phyloP scores from a whole-genome alignment of 1,140 invertebrate genomes.

The Calliphora vicina region DNA sequence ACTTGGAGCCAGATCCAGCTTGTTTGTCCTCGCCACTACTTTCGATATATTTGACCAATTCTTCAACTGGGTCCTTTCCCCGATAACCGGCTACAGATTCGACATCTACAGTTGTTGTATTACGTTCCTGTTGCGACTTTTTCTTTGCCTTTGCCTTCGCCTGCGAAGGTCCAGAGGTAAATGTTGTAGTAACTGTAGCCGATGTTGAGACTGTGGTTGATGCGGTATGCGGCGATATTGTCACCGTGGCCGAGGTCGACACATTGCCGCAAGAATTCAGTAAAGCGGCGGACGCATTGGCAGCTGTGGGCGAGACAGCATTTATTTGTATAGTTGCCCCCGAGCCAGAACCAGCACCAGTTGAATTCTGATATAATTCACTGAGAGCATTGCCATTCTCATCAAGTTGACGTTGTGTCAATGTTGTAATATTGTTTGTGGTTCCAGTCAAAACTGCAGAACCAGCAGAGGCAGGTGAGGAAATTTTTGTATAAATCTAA shows the following conservation, averaged over 20 bases:
- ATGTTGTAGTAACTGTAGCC: conserved; percentile 48
- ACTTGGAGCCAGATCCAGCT: conserved; percentile 26
- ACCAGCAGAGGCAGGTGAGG: conserved; percentile 3
- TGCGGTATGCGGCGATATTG: conserved; percentile 33
- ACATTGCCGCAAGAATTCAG: conserved; percentile 22
- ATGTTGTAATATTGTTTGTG: conserved; percentile 6
- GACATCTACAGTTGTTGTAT: conserved; percentile 68
- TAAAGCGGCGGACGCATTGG: neutral
- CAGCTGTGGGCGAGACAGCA: conserved; percentile 19
- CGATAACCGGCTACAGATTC: conserved; percentile 69
- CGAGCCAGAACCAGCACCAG: neutral
- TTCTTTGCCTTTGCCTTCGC: conserved; percentile 49
- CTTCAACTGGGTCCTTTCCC: conserved; percentile 67
- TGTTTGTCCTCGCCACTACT: conserved; percentile 39
- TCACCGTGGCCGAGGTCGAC: conserved; percentile 42
- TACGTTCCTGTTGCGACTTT: conserved; percentile 62
- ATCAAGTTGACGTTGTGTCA: conserved; percentile 63
- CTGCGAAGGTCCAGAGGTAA: conserved; percentile 38
- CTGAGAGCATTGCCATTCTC: conserved; percentile 65
- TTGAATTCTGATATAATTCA: conserved; percentile 37
- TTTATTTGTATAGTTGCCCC: neutral
- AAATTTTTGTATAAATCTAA: conserved; percentile 29
- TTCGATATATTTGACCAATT: conserved; percentile 66
- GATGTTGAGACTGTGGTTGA: conserved; percentile 17
- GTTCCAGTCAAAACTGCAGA: neutral